Conservation (phyloP, 2,797 vertebrate genomes). For the Telmatherina bonti region DNA sequence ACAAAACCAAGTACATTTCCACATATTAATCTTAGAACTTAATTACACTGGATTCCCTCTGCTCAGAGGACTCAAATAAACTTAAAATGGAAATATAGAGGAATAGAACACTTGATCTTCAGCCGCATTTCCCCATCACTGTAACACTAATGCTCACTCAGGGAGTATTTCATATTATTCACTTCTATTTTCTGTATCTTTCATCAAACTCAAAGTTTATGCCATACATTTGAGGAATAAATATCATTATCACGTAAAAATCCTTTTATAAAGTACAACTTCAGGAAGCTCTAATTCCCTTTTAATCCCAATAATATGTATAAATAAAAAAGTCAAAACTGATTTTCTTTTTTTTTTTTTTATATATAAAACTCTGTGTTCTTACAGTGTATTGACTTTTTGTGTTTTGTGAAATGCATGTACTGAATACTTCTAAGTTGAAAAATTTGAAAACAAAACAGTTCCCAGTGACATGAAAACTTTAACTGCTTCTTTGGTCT, state of each 20-base stretch:
- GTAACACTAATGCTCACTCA: constrained; percentile 40
- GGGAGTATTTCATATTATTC: constrained; percentile 23
- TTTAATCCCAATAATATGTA: constrained; percentile 20
- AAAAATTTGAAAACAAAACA: neutral
- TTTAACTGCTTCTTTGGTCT: constrained; percentile 42
- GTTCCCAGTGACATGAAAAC: constrained; percentile 37
- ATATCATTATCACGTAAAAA: constrained; percentile 11
- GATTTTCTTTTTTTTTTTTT: neutral
- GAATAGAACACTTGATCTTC: constrained; percentile 80
- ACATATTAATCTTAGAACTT: constrained; percentile 82
- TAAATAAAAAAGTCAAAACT: neutral
- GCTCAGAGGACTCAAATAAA: constrained; percentile 82
- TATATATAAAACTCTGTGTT: constrained; percentile 8
- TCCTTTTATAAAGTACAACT: constrained; percentile 38
- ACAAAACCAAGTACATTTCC: constrained; percentile 81
- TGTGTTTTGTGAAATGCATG: constrained; percentile 17
- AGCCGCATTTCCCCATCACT: constrained; percentile 54
- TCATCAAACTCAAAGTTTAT: constrained; percentile 22
- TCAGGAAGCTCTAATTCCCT: constrained; percentile 19
- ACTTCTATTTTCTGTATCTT: neutral
- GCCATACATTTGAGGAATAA: neutral
- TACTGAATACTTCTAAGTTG: neutral
- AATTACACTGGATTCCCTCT: constrained; percentile 82
- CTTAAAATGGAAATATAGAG: constrained; percentile 82
- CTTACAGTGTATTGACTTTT: constrained; percentile 32